A percentile compares a stretch with the other conserved stretches of the same genome.
These are phyloP conservation scores for Cephus rjabovi DNA, from an alignment of 2,888 invertebrate genomes.

Conservation along the genomic window DNA sequence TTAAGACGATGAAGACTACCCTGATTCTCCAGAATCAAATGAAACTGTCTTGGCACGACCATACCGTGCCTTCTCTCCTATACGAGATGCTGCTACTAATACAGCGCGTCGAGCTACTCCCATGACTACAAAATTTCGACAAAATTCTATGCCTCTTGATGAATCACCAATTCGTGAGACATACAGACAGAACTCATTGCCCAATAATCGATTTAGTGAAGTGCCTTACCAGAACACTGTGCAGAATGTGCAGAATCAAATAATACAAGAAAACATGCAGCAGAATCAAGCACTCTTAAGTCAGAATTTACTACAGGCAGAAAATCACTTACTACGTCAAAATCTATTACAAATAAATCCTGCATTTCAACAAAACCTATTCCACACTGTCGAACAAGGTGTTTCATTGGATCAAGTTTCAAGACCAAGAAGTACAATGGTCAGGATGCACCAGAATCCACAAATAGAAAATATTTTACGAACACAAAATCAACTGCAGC, in stretches of 20 bases:
- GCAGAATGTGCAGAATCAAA: conserved; percentile 64
- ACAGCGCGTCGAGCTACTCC: conserved; percentile 45
- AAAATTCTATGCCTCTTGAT: conserved; percentile 41
- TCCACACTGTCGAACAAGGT: conserved; percentile 29
- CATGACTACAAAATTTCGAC: conserved; percentile 38
- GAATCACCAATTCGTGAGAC: conserved; percentile 47
- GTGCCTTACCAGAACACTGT: conserved; percentile 60
- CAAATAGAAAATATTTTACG: conserved; percentile 44
- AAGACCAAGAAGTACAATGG: conserved; percentile 10
- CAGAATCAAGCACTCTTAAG: conserved; percentile 52
- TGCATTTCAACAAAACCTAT: conserved; percentile 27
- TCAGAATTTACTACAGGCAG: conserved; percentile 46
- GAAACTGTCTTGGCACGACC: conserved; percentile 61
- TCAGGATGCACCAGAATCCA: conserved; percentile 36
- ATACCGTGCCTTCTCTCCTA: conserved; percentile 58
- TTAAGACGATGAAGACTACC: conserved; percentile 57
- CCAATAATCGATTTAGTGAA: conserved; percentile 53
- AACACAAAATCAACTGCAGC: conserved; percentile 54
- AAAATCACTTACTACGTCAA: conserved; percentile 37
- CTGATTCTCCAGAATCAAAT: conserved; percentile 63
- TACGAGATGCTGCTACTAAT: conserved; percentile 59
- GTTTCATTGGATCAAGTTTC: conserved; percentile 11
- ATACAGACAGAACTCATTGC: conserved; percentile 41
- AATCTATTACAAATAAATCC: conserved; percentile 31
- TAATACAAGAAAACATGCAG: conserved; percentile 64